Base-by-base conservation (phyloP, 1,140 invertebrate species). In the Pogonognathellus flavescens region DNA sequence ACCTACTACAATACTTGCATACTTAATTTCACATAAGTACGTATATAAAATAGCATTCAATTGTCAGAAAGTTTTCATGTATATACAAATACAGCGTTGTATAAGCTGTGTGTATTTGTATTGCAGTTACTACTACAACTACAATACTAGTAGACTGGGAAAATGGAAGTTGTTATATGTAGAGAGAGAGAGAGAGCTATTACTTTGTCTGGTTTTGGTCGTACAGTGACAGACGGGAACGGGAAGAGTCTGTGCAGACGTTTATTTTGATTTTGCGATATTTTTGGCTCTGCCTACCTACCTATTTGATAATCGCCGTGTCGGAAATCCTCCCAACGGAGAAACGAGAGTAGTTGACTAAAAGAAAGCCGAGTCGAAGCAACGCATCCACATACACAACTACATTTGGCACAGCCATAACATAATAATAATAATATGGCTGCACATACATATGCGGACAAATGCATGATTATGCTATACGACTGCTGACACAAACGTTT, bases 261-360 rank as follows among this genome's bases (percentile, higher is more conserved):
- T 76, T 76, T 76, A 76, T 76, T 76, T 76, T 76, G 70, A 76
- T 76, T 76, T 76, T 76, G 70, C 41, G 70, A 76, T 76, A 76
- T 76, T 76, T 76, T 76, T 76, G 70, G 70, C 70, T 50, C 4
- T 76, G 70, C 70, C 31, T 76, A 49, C 14, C 41, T 49, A 41
- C 31, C 31, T 41, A 41, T 41, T 49, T 41, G 70, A 76, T 49
- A 72, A 41, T 72, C 7, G 66, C n/a, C 25, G n/a, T 62, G 6
- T 62, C 59, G 59, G 59, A 62, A 55, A 55, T 20, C n/a, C 16
- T 20, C n/a, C 53, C 53, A 9, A 9, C 2, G 13, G 66, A 41
- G 66, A 72, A 31, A 49, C 11, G 31, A 16, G 7, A 16, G 66
- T 25, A 50, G 49, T 25, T 57, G 1, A 57, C 53, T 57, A 57